phyloP scores from a whole-genome alignment of 30 jellyfish, hydroid and myxozoan species.

The Hydra vulgaris region DNA sequence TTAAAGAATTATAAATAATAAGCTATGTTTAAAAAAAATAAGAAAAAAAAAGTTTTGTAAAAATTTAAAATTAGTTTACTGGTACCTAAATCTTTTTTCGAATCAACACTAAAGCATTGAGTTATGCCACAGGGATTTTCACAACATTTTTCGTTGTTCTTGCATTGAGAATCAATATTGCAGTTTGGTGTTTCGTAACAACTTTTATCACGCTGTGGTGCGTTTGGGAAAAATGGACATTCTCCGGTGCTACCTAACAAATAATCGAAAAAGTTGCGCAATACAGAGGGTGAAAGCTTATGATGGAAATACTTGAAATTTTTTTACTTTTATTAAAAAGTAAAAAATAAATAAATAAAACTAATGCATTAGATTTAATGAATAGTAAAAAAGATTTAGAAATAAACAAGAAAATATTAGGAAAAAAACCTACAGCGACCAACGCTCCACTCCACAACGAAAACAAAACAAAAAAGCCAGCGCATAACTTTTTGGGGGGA shows the following conservation, averaged over 20 bases:
- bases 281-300: too few relatives aligned
- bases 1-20: too few relatives aligned
- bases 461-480: not conserved
- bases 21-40: too few relatives aligned
- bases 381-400: not conserved
- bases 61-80: too few relatives aligned
- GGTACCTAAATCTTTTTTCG: not conserved
- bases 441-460: not conserved
- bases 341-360: too few relatives aligned
- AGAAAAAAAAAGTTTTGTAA: too few relatives aligned
- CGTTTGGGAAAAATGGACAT: conserved; percentile 11
- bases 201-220: not conserved
- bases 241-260: not conserved
- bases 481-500: not conserved
- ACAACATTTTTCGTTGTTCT: conserved; percentile 8
- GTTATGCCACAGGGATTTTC: conserved; percentile 23
- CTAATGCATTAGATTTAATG: too few relatives aligned
- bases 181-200: conserved; percentile 1
- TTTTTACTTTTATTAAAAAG: too few relatives aligned
- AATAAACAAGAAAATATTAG: too few relatives aligned
- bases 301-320: not conserved
- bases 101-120: conserved; percentile 11
- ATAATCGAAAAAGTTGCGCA: not conserved
- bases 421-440: not conserved
- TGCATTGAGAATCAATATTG: not conserved